These are phyloP conservation scores for Zoanthus sociatus DNA, from an alignment of 92 coral and sea anemone species.

Conservation along the genomic window DNA sequence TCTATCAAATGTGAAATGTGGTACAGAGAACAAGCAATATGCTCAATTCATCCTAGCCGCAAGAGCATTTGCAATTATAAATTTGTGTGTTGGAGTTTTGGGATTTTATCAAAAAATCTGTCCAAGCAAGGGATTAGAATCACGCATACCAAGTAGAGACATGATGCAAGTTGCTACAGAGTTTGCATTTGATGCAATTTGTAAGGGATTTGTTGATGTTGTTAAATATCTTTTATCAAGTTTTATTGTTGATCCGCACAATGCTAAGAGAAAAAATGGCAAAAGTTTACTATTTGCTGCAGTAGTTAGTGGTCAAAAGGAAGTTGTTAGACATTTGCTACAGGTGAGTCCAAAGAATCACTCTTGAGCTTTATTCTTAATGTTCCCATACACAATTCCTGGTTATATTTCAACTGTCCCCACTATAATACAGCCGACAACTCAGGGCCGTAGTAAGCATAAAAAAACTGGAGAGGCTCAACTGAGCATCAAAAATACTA, in stretches of 20 bases:
- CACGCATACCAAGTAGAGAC: constrained; percentile 52
- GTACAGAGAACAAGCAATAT: constrained; percentile 80
- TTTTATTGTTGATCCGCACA: constrained; percentile 61
- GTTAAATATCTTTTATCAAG: constrained; percentile 66
- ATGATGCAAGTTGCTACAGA: constrained; percentile 59
- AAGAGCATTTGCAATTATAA: constrained; percentile 89
- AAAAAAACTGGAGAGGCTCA: too few relatives aligned
- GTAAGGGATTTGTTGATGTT: constrained; percentile 81
- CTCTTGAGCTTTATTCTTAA: too few relatives aligned
- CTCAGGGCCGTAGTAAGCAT: too few relatives aligned
- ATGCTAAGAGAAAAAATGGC: constrained; percentile 51
- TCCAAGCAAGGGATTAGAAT: not conserved
- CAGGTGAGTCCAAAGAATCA: constrained; percentile 54
- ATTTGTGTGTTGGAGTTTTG: constrained; percentile 69
- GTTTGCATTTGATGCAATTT: constrained; percentile 84
- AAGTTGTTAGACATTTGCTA: constrained; percentile 65
- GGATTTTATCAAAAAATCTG: constrained; percentile 70
- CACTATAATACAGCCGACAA: too few relatives aligned
- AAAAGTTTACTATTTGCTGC: constrained; percentile 79
- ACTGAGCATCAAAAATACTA: too few relatives aligned
- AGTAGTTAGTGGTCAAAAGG: constrained; percentile 72
- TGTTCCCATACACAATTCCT: too few relatives aligned
- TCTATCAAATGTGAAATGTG: constrained; percentile 82
- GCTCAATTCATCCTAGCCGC: constrained; percentile 82
- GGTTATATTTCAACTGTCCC: too few relatives aligned